These are phyloP conservation scores for Dynastes hyllus DNA, from an alignment of 2,888 invertebrate species.

Conservation along the genomic window DNA sequence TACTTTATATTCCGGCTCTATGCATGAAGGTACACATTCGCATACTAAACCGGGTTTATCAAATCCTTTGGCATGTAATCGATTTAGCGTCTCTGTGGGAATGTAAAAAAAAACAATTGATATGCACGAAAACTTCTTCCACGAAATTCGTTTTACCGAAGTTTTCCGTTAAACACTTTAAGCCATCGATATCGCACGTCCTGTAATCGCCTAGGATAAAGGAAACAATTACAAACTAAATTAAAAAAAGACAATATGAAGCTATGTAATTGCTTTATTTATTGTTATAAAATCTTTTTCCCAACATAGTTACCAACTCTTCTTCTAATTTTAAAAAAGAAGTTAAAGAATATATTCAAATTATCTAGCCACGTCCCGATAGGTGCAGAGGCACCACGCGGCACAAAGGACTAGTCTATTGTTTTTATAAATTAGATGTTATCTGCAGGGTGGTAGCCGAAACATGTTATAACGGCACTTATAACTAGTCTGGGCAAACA, in stretches of 20 bases:
- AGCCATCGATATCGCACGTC: conserved; percentile 74
- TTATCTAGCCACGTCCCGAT: no score
- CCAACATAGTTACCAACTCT: no score
- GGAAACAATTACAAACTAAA: conserved; percentile 26
- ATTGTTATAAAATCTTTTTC: no score
- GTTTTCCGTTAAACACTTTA: conserved; percentile 73
- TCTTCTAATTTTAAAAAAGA: no score
- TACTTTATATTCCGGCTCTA: conserved; percentile 75
- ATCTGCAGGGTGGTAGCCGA: no score
- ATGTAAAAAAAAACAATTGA: conserved; percentile 49
- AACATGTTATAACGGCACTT: no score
- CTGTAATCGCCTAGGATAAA: conserved; percentile 68
- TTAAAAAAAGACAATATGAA: not conserved
- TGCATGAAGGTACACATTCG: conserved; percentile 76
- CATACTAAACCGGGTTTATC: conserved; percentile 72
- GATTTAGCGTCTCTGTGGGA: conserved; percentile 68
- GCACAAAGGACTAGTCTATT: no score
- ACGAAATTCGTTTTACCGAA: conserved; percentile 64
- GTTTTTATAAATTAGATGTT: no score
- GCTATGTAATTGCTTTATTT: no score
- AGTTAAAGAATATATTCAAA: no score
- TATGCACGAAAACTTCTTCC: conserved; percentile 24
- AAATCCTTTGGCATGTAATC: conserved; percentile 69
- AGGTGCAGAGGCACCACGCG: no score
- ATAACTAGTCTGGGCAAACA: no score